phyloP scores from a whole-genome alignment of 2,888 invertebrate genomes.

The Protonemura montana region DNA sequence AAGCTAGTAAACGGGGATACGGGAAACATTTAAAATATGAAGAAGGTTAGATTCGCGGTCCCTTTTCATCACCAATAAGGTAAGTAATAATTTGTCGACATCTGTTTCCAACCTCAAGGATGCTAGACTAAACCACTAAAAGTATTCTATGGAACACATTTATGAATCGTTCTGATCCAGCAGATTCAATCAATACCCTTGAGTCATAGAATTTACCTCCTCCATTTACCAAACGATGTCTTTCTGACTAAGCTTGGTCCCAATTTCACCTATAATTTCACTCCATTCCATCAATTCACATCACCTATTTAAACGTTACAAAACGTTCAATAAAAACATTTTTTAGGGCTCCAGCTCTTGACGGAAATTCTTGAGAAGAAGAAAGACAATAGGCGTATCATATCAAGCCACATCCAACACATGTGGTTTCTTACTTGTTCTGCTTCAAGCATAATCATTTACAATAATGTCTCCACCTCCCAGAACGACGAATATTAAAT shows the following conservation, averaged over 20 bases:
- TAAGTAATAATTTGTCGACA: conserved; percentile 43
- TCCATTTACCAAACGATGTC: not conserved
- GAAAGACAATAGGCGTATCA: not conserved
- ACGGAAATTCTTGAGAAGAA: not conserved
- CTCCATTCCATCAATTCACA: conserved; percentile 28
- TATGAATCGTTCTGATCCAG: conserved; percentile 42
- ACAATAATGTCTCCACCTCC: conserved; percentile 37
- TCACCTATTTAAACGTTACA: not conserved
- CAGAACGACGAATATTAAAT: conserved; percentile 18
- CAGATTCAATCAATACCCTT: conserved; percentile 43
- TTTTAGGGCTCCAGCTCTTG: not conserved
- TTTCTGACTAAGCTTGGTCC: not conserved
- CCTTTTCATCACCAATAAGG: not conserved
- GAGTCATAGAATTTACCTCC: not conserved
- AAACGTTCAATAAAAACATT: not conserved
- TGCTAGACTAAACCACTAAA: conserved; percentile 18
- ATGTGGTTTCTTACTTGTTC: not conserved
- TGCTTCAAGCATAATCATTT: conserved; percentile 26
- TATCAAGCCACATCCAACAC: not conserved
- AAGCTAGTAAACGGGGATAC: not conserved
- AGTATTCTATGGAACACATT: conserved; percentile 31
- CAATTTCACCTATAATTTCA: conserved; percentile 39
- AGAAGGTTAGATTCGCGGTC: too few species aligned
- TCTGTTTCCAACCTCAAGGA: conserved; percentile 38
- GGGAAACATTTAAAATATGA: too few species aligned